Evolutionary conservation across 2,113 vertebrate species (phyloP).

Genomic region (Eolophus roseicapilla): DNA sequence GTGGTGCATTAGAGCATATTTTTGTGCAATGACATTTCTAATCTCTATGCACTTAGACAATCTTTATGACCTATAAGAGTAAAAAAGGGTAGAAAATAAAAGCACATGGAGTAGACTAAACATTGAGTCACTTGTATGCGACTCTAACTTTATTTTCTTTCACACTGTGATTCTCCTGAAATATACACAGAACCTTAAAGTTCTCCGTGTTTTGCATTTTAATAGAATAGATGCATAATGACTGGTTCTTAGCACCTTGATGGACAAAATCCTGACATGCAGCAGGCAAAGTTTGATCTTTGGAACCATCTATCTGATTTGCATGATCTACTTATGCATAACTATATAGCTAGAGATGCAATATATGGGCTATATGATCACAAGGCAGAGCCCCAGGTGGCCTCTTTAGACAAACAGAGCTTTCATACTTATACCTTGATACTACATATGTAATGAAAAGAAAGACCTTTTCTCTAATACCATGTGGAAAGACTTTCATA

Average conservation of each 20-base stretch:
- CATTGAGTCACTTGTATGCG: background rate
- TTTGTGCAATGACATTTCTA: background rate
- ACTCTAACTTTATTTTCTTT: background rate
- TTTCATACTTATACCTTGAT: background rate
- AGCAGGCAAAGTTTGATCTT: background rate
- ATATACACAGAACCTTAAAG: background rate
- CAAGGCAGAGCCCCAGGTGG: background rate
- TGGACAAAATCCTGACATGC: background rate
- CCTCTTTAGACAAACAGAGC: background rate
- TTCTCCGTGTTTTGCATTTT: background rate
- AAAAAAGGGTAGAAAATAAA: background rate
- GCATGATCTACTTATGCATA: background rate
- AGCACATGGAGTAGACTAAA: background rate
- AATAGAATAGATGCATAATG: background rate
- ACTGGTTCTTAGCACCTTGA: background rate
- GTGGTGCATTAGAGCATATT: background rate
- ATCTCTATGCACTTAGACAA: background rate
- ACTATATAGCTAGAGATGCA: background rate
- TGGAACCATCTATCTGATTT: background rate
- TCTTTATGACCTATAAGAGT: background rate
- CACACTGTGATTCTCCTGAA: background rate
- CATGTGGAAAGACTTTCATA: background rate
- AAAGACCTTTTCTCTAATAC: background rate
- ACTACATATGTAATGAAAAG: background rate
- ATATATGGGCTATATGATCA: background rate